Percentiles rank a stretch among this genome's conserved stretches.
Evolutionary conservation across 2,113 vertebrate species (phyloP).

Genomic region (Nesoenas mayeri): DNA sequence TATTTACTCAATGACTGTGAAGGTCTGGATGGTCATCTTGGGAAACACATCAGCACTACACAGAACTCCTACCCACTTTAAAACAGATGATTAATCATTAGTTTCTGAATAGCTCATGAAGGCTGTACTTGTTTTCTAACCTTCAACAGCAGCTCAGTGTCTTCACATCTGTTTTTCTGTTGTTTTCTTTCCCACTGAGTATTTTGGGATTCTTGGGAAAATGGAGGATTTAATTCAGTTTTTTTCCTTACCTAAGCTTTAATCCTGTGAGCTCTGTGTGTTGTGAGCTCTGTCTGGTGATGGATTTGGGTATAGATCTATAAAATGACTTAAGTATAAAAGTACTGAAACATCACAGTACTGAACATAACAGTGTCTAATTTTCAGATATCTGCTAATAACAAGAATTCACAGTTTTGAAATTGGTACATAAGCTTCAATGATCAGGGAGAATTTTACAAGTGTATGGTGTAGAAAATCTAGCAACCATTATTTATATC

Average conservation of each 20-base stretch:
- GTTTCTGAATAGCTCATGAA: background rate
- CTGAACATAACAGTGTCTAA: background rate
- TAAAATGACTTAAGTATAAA: background rate
- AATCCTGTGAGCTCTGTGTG: background rate
- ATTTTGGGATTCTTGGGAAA: background rate
- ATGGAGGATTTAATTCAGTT: background rate
- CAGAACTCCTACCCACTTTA: background rate
- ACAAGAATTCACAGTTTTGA: background rate
- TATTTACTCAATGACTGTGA: constrained; percentile 28
- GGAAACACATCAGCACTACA: background rate
- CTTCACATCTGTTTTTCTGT: background rate
- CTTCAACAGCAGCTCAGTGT: background rate
- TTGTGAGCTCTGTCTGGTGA: background rate
- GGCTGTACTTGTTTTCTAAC: background rate
- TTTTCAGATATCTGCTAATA: background rate
- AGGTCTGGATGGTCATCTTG: constrained; percentile 33
- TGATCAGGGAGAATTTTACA: background rate
- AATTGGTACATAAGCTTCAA: background rate
- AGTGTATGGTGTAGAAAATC: background rate
- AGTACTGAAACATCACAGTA: background rate
- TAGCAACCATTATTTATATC: background rate
- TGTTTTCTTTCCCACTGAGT: background rate
- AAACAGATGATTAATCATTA: background rate
- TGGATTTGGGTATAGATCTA: background rate
- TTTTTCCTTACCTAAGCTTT: background rate